phyloP scores from a whole-genome alignment of 2,888 invertebrate genomes.

The Ellobium chinense region DNA sequence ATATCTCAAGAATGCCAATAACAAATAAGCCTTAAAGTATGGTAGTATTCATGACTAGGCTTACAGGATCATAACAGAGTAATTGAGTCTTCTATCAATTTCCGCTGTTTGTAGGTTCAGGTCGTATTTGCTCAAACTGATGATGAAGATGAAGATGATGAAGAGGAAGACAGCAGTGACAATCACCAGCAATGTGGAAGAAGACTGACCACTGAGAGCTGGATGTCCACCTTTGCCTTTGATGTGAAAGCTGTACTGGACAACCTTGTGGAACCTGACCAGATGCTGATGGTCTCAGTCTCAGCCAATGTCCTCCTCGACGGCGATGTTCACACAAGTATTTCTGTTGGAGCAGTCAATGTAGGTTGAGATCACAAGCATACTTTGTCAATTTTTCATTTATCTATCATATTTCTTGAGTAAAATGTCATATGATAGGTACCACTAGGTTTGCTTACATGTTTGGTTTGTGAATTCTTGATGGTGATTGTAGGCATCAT shows the following conservation, averaged over 20 bases:
- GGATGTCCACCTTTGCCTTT: conserved; percentile 27
- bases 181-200: conserved; percentile 14
- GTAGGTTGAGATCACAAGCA: conserved; percentile 13
- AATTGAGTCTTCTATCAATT: too few relatives aligned
- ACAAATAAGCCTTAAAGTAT: too few relatives aligned
- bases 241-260: conserved; percentile 36
- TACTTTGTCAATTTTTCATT: too few relatives aligned
- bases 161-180: background rate
- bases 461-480: too few relatives aligned
- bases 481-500: too few relatives aligned
- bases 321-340: background rate
- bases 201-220: conserved; percentile 1
- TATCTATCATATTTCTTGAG: too few relatives aligned
- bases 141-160: conserved; percentile 1
- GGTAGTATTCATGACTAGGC: too few relatives aligned
- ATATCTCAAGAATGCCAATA: too few relatives aligned
- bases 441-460: too few relatives aligned
- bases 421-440: too few relatives aligned
- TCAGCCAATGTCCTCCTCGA: conserved; percentile 14
- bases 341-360: conserved; percentile 15
- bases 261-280: conserved; percentile 32
- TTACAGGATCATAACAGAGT: too few relatives aligned
- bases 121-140: conserved; percentile 8
- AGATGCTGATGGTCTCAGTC: conserved; percentile 6
- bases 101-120: conserved; percentile 19